Evolutionary conservation across 2,888 invertebrate species (phyloP).

Genomic region (Pocota personata): DNA sequence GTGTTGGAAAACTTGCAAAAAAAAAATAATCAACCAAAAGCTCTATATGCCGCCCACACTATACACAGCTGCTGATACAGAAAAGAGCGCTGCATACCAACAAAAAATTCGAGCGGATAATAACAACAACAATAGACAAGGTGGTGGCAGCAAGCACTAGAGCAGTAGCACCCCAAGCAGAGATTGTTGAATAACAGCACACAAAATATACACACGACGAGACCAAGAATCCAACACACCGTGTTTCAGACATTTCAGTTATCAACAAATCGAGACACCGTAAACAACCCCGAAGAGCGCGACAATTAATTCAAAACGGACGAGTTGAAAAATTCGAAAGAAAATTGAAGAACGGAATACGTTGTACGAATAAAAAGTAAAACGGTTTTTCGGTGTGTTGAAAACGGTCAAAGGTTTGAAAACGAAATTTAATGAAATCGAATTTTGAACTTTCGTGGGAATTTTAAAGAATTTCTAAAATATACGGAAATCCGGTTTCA

Average conservation of each 20-base stretch:
- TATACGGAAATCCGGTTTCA: neutral
- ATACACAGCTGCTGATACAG: conserved; percentile 44
- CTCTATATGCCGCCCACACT: conserved; percentile 55
- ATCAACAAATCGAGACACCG: conserved; percentile 79
- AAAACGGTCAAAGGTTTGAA: conserved; percentile 10
- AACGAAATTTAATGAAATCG: neutral
- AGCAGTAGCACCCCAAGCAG: conserved; percentile 44
- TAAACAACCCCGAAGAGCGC: conserved; percentile 71
- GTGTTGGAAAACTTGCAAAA: conserved; percentile 24
- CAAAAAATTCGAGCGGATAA: conserved; percentile 18
- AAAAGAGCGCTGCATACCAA: conserved; percentile 58
- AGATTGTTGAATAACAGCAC: conserved; percentile 70
- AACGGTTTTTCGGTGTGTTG: neutral
- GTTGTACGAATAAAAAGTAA: neutral
- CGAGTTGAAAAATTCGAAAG: conserved; percentile 30
- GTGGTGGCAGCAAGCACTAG: conserved; percentile 65
- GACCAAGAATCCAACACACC: conserved; percentile 56
- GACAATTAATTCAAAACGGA: conserved; percentile 28
- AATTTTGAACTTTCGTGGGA: neutral
- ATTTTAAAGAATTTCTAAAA: neutral
- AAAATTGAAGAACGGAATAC: conserved; percentile 20
- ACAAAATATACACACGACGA: conserved; percentile 31
- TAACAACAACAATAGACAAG: conserved; percentile 65
- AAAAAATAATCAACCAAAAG: conserved; percentile 23
- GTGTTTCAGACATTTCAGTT: conserved; percentile 76